Percentiles rank a stretch among this genome's conserved stretches.
Conservation (phyloP, 1,140 invertebrate genomes). For the Coptotermes formosanus region DNA sequence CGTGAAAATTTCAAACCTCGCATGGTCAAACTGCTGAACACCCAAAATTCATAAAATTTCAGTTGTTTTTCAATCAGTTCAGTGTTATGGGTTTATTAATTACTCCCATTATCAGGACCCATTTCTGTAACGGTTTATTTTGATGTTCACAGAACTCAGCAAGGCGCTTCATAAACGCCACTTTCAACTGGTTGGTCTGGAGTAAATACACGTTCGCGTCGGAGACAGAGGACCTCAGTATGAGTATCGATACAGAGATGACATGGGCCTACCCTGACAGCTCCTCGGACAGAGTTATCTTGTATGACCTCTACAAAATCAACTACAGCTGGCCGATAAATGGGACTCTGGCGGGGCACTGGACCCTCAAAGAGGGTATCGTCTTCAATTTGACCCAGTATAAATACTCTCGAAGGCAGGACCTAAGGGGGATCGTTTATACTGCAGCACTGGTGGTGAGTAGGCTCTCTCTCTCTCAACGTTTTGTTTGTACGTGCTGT, state of each 20-base stretch:
- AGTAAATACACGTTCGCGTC: background rate
- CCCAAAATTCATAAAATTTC: too few relatives aligned
- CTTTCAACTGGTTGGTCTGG: slow-evolving; percentile 23
- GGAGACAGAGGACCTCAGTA: background rate
- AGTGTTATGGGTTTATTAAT: too few relatives aligned
- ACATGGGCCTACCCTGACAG: slow-evolving; percentile 7
- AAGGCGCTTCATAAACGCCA: background rate
- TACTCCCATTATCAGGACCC: too few relatives aligned
- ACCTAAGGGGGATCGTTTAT: background rate
- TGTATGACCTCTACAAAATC: slow-evolving; percentile 27
- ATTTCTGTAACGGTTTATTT: too few relatives aligned
- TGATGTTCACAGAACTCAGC: background rate
- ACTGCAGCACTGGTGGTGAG: background rate
- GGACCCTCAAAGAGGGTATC: background rate
- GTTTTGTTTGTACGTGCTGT: too few relatives aligned
- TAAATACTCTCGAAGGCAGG: background rate
- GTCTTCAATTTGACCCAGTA: background rate
- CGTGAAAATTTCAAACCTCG: too few relatives aligned
- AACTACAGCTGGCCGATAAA: background rate
- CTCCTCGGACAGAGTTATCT: background rate
- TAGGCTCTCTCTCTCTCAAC: too few relatives aligned
- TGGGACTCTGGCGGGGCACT: background rate
- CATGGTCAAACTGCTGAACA: too few relatives aligned
- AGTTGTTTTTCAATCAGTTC: too few relatives aligned
- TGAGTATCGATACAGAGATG: slow-evolving; percentile 28